Evolutionary conservation across 2,797 vertebrate species (phyloP), one percentile per base, ranked within the genome.

Genomic region (Acomys russatus): DNA sequence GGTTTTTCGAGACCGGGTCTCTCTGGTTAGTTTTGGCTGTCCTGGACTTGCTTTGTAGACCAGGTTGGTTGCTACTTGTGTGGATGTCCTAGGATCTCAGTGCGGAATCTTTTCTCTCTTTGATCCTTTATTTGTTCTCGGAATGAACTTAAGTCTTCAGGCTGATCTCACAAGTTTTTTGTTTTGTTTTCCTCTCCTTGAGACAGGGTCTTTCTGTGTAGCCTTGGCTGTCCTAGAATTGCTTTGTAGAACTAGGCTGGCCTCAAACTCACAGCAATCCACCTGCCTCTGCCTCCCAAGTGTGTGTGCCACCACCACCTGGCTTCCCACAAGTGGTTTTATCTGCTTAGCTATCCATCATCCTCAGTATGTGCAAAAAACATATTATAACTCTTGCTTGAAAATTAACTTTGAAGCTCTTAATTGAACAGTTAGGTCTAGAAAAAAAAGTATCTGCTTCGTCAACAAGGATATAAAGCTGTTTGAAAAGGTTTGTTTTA

Each of bases 341-440:
- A 38, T 56, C 70, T 28, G 17, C 17, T 74, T 28, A 61, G 70
- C 25, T 15, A 20, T 70, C 51, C 51, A 66, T 18, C 51, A 15
- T n/a, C 14, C 51, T 86, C 22, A 70, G 79, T 38, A 15, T 70
- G 14, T 78, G 35, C 25, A 44, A 44, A 83, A 30, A 44, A 28
- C 30, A 0, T 66, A 61, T 63, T 63, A 61, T 7, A 63, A 17
- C n/a, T 63, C n/a, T 84, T 49, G 38, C 3, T 85, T 76, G 80
- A 92, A 87, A 92, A 84, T 76, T 59, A 88, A 38, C 91, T 88
- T 3, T 63, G 33, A 38, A 68, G 3, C 30, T 76, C 68, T 90
- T 82, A 90, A 88, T 96, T 88, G 33, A 68, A 66, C 38, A 49
- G 44, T 17, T 51, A 68, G 30, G 18, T 51, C 63, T 35, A 82